Base-by-base conservation (phyloP, 35 echinoderm and acorn worm species). In the Amphiura filiformis region DNA sequence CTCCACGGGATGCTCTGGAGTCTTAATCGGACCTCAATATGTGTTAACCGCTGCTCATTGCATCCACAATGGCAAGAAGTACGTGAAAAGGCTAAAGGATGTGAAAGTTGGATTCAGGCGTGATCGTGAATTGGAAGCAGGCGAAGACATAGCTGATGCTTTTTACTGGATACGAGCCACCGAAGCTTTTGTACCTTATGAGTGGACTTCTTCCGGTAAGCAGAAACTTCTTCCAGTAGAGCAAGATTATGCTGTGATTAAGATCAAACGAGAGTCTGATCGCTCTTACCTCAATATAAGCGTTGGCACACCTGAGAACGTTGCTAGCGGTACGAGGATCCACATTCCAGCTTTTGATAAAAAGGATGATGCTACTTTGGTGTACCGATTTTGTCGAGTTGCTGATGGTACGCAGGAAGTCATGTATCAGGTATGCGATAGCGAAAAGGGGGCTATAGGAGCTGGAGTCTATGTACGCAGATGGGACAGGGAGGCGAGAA, bases 31-130 rank as follows among this genome's bases (percentile, higher is more conserved):
- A 28, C 82, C 92, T 23, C 57, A 76, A 28, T 89, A 93, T 57
- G 91, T 97, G 1, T 35, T 97, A 39, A 97, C 95, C 31, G 91
- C 95, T 32, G 95, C 95, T 0, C 92, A 88, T 57, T 97, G 95
- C 49, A 86, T 97, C 56, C 95, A 97, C 41, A 87, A 93, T 56
- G 91, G 95, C 15, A 86, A 83, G 31, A 86, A 57, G 33, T 88
- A 88, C 34, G 57, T 88, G 34, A 56, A 88, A 1, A 90, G 84
- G n/a, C 76, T 91, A 31, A 84, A 84, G 33, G 86, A 97, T 32
- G 52, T 91, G 22, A 17, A 81, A 1, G 82, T 91, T 22, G 95
- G 95, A 5, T 86, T 97, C 35, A 83, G 95, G 32, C 91, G 93
- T n/a, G 85, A 88, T 38, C 56, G 89, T n/a, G 77, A 86, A 40